Percentiles rank a stretch among this genome's conserved stretches.
phyloP scores from a whole-genome alignment of 2,797 vertebrate species.

The Tenualosa ilisha region DNA sequence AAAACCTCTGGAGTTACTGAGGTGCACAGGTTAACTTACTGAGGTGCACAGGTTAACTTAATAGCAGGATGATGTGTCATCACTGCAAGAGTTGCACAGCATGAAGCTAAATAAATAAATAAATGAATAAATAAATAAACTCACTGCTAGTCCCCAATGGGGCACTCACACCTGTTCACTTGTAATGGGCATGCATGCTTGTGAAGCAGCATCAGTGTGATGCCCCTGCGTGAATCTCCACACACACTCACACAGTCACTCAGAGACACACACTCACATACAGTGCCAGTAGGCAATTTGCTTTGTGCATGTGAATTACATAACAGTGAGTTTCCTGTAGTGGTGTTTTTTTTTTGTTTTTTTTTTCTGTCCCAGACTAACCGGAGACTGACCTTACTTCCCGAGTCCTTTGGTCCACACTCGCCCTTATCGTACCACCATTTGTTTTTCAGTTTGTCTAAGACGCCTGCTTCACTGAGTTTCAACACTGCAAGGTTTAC shows the following conservation, averaged over 20 bases:
- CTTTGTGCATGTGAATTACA: constrained; percentile 52
- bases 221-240: constrained; percentile 13
- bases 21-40: constrained; percentile 18
- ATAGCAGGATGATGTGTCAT: constrained; percentile 21
- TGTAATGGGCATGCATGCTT: constrained; percentile 12
- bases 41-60: constrained; percentile 18
- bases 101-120: background rate
- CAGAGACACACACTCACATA: constrained; percentile 12
- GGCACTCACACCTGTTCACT: constrained; percentile 9
- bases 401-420: constrained; percentile 99
- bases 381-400: constrained; percentile 99
- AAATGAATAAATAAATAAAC: background rate
- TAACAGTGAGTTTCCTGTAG: constrained; percentile 54
- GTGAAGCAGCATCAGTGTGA: background rate
- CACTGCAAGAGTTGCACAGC: constrained; percentile 16
- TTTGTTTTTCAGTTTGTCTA: constrained; percentile 99
- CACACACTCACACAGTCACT: constrained; percentile 7
- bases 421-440: constrained; percentile 99
- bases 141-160: constrained; percentile 9
- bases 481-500: constrained; percentile 99
- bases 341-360: constrained; percentile 31
- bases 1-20: constrained; percentile 10
- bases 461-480: constrained; percentile 99
- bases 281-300: constrained; percentile 47
- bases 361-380: constrained; percentile 44